Evolutionary conservation across 1,140 invertebrate genomes (phyloP), one percentile per base, ranked within the genome.

Genomic region (Physella acuta): DNA sequence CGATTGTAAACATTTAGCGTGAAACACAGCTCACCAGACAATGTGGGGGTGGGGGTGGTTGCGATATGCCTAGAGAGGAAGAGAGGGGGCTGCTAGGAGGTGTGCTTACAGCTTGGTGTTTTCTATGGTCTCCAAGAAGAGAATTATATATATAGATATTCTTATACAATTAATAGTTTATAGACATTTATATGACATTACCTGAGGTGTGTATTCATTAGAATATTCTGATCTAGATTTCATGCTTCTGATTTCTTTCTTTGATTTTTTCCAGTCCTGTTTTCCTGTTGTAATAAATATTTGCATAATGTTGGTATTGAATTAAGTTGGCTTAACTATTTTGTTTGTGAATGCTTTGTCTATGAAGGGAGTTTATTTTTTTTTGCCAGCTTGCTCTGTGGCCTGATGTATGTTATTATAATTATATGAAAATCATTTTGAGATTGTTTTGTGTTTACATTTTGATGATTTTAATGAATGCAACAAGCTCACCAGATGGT

Each of bases 251-350:
- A 60, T 34, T 31, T 60, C 58, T 34, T 60, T 60, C 30, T 34
- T 30, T 30, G 58, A 60, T 60, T 60, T 60, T 24, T 60, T 60
- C 58, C 58, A 60, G 30, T 60, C 58, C 14, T 60, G 58, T 33
- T 60, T 60, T 14, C 58, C 58, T 60, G 58, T n/a, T 44, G 39
- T 11, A 44, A 44, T 8, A 44, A 44, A 44, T 44, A 8, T 44
- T 44, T 44, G 39, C 20, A 11, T 8, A 44, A 8, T 11, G 20
- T 44, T 20, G 8, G 20, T 44, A 11, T 44, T 44, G 20, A 44
- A 44, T 44, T 44, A 44, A 44, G 20, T 44, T 44, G 39, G 8
- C 8, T 44, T 44, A 11, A 44, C 39, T 44, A 44, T 20, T 44
- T 11, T 44, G 8, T 44, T 8, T 8, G 8, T 44, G 8, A 44